Percentiles rank a stretch among this genome's conserved stretches.
phyloP scores from a whole-genome alignment of 2,113 vertebrate species.

The Phaethornis superciliosus region DNA sequence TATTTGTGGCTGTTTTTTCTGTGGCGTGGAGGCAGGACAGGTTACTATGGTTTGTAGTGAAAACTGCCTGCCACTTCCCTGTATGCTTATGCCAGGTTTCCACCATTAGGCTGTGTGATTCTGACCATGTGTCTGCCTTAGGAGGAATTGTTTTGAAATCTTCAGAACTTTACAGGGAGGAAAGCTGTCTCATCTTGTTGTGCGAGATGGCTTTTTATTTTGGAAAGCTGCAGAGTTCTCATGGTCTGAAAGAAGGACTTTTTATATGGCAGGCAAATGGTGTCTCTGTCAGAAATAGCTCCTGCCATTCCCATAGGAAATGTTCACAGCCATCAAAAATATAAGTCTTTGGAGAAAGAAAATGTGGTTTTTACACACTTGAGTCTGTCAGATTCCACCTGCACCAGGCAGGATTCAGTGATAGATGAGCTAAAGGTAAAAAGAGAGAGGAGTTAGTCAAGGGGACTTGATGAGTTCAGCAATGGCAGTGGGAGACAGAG shows the following conservation, averaged over 20 bases:
- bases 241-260: neutral
- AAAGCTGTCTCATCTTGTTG: neutral
- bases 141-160: neutral
- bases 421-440: neutral
- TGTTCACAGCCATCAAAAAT: neutral
- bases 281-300: neutral
- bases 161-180: neutral
- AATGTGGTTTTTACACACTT: neutral
- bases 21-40: neutral
- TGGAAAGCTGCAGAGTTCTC: neutral
- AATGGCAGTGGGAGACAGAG: neutral
- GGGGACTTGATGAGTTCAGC: accelerated
- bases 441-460: neutral
- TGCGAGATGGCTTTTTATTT: neutral
- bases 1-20: neutral
- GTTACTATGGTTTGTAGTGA: neutral
- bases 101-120: neutral
- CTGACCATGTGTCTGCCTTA: neutral
- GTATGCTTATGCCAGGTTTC: neutral
- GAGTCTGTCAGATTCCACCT: neutral
- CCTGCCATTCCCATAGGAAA: neutral
- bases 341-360: neutral
- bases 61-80: neutral
- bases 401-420: neutral
- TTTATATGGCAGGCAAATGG: slow-evolving; percentile 31